Evolutionary conservation across 2,888 invertebrate genomes (phyloP), one percentile per base, ranked within the genome.

Genomic region (Boloria euphrosyne): DNA sequence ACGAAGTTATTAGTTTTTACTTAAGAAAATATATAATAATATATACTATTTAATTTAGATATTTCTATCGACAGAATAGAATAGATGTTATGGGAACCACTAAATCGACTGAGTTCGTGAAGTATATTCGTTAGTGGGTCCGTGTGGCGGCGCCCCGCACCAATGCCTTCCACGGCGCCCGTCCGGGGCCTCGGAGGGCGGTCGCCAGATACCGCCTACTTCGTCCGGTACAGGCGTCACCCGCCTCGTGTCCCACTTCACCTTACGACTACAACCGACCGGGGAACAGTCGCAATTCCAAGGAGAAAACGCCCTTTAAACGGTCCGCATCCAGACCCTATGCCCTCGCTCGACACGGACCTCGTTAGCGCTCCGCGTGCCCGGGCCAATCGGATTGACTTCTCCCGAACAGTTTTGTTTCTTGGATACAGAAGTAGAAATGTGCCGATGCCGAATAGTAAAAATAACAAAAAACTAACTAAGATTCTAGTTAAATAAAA

Each of bases 151-250:
- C 88, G 85, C 86, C 87, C 87, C 88, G 88, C 90, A 83, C 86
- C 83, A 86, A 82, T 85, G 84, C 87, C 84, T 85, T 87, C 83
- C 78, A 85, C 85, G 84, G 85, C 86, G 83, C 76, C 85, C 82
- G 84, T 81, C 86, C 86, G 89, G 88, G 89, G 87, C 89, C 88
- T 83, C 82, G 84, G 87, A 88, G 90, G 90, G 90, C 90, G 90
- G 88, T 86, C 89, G 90, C 85, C 86, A 81, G 89, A 86, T 85
- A 83, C 89, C 90, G 90, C 90, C 91, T 90, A 91, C 91, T 87
- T 90, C 89, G 90, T 90, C 90, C 87, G 90, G 90, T 89, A 90
- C 89, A 88, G 88, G 89, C 89, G 89, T 86, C 89, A 82, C 84
- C 83, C 82, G 88, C 84, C 86, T 89, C 89, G 89, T 88, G 87